These are phyloP conservation scores for Cyprinella venusta DNA, from an alignment of 2,797 vertebrate species.

Conservation along the genomic window DNA sequence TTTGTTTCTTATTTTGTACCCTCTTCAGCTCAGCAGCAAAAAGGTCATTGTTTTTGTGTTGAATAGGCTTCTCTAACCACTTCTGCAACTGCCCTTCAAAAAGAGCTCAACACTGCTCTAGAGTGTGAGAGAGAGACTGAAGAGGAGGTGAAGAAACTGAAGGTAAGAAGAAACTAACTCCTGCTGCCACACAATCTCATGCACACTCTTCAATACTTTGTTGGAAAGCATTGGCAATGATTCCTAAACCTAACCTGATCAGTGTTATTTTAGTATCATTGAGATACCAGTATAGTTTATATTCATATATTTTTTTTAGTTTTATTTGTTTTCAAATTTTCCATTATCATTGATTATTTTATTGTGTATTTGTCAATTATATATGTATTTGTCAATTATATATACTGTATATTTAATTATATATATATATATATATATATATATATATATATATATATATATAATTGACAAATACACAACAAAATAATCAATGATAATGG, in stretches of 20 bases:
- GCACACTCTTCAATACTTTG: not conserved
- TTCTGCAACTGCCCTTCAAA: constrained; percentile 83
- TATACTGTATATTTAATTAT: no score
- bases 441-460: no score
- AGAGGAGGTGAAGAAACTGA: constrained; percentile 88
- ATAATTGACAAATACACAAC: no score
- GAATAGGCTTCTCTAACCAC: constrained; percentile 83
- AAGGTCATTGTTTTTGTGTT: constrained; percentile 22
- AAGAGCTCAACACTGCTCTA: constrained; percentile 82
- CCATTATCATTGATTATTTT: not conserved
- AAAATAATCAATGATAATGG: no score
- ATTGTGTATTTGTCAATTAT: not conserved
- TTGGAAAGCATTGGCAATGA: not conserved
- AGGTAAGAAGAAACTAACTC: constrained; percentile 74
- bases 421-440: no score
- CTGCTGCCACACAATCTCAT: not conserved
- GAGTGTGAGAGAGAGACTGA: constrained; percentile 84
- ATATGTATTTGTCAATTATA: no score
- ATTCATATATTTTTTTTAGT: not conserved
- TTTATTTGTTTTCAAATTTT: not conserved
- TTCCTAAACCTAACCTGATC: not conserved
- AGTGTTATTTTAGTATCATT: not conserved
- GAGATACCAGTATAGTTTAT: not conserved
- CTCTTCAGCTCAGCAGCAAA: not conserved
- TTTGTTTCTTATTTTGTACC: not conserved